These are phyloP conservation scores for Bombus impatiens DNA, from an alignment of 1,140 invertebrate genomes.

Conservation along the genomic window DNA sequence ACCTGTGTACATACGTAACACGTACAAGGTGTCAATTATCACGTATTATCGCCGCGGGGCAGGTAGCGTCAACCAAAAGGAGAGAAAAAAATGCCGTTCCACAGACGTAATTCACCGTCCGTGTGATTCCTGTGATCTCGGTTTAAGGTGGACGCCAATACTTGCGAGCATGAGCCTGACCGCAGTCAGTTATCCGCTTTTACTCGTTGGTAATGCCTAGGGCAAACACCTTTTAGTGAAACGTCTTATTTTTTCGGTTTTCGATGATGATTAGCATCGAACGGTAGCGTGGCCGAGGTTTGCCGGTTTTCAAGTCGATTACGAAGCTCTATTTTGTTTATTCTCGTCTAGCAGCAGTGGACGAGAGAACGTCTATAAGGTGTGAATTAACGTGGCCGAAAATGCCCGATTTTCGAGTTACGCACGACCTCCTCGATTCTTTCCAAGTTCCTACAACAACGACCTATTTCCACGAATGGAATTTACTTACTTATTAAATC, in stretches of 20 bases:
- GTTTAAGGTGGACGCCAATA: conserved; percentile 51
- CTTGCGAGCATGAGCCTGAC: neutral
- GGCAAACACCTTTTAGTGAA: conserved; percentile 78
- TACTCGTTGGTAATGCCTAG: conserved; percentile 72
- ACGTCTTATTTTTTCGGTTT: conserved; percentile 76
- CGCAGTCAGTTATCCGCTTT: conserved; percentile 60
- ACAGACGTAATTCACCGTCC: conserved; percentile 28
- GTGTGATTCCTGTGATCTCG: conserved; percentile 35
- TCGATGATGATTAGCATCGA: conserved; percentile 80
- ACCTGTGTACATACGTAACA: conserved; percentile 59
- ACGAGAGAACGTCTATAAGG: conserved; percentile 68
- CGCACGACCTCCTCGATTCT: neutral
- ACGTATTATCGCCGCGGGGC: conserved; percentile 72
- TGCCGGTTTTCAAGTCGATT: conserved; percentile 44
- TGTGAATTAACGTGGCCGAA: conserved; percentile 76
- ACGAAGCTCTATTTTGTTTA: conserved; percentile 55
- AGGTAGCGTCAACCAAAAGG: conserved; percentile 48
- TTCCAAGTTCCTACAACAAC: neutral
- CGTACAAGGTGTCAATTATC: conserved; percentile 75
- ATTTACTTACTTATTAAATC: neutral
- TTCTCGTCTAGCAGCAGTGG: conserved; percentile 37
- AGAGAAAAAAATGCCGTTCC: conserved; percentile 36
- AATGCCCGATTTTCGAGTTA: conserved; percentile 65
- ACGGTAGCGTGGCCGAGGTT: conserved; percentile 45
- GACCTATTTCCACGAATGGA: neutral